phyloP scores from a whole-genome alignment of 1,140 invertebrate species.

The Adelges cooleyi region DNA sequence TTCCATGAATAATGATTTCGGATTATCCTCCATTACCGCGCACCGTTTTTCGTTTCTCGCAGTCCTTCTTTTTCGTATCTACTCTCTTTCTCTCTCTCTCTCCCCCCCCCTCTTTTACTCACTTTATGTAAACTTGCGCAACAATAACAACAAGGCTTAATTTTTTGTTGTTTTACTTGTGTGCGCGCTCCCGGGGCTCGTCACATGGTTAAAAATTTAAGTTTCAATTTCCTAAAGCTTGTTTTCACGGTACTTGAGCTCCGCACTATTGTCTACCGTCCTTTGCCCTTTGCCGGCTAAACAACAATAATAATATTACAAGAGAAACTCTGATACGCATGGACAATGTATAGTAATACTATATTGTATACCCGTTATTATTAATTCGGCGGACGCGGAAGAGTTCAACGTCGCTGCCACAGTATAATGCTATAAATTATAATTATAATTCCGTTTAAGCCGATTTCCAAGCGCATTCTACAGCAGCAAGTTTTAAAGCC shows the following conservation, averaged over 20 bases:
- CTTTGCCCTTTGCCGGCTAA: too few relatives aligned
- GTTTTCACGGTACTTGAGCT: constrained; percentile 16
- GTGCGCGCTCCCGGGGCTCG: not conserved
- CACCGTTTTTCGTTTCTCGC: not conserved
- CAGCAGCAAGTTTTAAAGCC: constrained; percentile 16
- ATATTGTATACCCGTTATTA: too few relatives aligned
- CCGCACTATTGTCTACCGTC: not conserved
- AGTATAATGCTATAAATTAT: constrained; percentile 17
- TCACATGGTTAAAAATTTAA: constrained; percentile 21
- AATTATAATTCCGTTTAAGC: constrained; percentile 24
- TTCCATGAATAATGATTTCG: constrained; percentile 20
- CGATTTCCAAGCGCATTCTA: not conserved
- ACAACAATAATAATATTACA: too few relatives aligned
- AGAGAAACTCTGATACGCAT: too few relatives aligned
- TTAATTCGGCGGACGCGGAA: not conserved
- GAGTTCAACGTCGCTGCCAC: not conserved
- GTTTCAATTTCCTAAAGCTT: constrained; percentile 24
- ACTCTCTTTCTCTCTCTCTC: too few relatives aligned
- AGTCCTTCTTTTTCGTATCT: too few relatives aligned
- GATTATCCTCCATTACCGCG: constrained; percentile 24
- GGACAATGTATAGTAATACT: too few relatives aligned
- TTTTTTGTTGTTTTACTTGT: constrained; percentile 17
- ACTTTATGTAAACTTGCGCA: too few relatives aligned
- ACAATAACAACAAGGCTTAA: constrained; percentile 24
- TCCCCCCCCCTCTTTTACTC: too few relatives aligned